These are phyloP conservation scores for Antheraea yamamai DNA, from an alignment of 2,888 invertebrate genomes.

Conservation along the genomic window DNA sequence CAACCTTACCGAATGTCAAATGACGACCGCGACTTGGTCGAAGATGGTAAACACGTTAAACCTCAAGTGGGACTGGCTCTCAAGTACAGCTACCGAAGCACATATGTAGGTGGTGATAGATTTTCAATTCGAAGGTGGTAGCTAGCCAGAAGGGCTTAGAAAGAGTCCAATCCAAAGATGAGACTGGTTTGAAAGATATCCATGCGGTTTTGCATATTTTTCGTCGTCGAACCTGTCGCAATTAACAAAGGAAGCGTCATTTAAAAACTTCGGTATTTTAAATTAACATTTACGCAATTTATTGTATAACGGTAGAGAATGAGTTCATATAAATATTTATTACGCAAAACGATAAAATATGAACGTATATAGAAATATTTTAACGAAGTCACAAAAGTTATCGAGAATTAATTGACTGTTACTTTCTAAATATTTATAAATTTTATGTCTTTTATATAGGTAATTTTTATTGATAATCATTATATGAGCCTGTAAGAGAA, in stretches of 20 bases:
- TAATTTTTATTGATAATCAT: no score
- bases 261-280: not conserved
- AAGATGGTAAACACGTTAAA: no score
- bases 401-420: not conserved
- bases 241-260: not conserved
- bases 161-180: not conserved
- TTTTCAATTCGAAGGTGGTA: no score
- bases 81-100: no score
- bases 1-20: no score
- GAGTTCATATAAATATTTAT: conserved; percentile 3
- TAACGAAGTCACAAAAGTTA: not conserved
- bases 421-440: conserved; percentile 15
- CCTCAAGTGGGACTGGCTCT: no score
- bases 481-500: no score
- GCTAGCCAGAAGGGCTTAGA: no score
- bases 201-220: not conserved
- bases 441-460: not conserved
- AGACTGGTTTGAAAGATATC: not conserved
- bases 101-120: no score
- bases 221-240: not conserved
- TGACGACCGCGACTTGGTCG: no score
- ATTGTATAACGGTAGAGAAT: not conserved
- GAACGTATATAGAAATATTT: not conserved
- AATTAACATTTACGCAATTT: not conserved
- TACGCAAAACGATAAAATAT: not conserved